A percentile compares a stretch with the other conserved stretches of the same genome.
Evolutionary conservation across 2,113 vertebrate genomes (phyloP).

Genomic region (Carlito syrichta): DNA sequence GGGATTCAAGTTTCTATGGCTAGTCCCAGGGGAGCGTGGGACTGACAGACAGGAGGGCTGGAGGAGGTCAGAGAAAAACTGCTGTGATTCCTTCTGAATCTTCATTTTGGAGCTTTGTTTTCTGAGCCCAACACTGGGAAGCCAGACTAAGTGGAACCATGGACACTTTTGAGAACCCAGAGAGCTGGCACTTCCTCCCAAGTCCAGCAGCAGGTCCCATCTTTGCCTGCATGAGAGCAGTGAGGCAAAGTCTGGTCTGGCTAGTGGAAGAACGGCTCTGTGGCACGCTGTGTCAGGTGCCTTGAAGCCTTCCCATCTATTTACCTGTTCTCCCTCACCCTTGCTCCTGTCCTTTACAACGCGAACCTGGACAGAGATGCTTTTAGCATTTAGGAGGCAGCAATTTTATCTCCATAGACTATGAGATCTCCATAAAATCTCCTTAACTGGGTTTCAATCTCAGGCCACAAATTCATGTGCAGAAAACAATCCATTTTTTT

Average conservation of each 20-base stretch:
- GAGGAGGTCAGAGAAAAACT: neutral
- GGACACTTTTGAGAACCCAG: neutral
- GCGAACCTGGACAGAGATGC: neutral
- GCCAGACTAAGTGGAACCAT: neutral
- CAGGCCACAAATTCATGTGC: neutral
- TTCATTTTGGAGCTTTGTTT: neutral
- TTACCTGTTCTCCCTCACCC: neutral
- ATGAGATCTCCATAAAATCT: neutral
- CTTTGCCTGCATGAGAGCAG: neutral
- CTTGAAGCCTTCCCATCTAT: rapidly evolving
- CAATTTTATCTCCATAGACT: neutral
- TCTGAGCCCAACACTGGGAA: neutral
- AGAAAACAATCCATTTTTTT: neutral
- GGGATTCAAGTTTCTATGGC: neutral
- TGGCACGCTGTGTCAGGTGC: neutral
- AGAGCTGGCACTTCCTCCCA: neutral
- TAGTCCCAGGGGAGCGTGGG: neutral
- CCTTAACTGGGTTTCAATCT: neutral
- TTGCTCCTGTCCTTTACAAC: neutral
- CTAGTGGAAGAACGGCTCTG: rapidly evolving
- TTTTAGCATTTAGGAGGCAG: neutral
- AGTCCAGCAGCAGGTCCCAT: neutral
- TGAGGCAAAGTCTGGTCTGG: neutral
- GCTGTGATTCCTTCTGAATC: neutral
- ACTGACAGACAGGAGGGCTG: neutral